Evolutionary conservation across 2,888 invertebrate species (phyloP).

Genomic region (Carpatolechia fugitivella): DNA sequence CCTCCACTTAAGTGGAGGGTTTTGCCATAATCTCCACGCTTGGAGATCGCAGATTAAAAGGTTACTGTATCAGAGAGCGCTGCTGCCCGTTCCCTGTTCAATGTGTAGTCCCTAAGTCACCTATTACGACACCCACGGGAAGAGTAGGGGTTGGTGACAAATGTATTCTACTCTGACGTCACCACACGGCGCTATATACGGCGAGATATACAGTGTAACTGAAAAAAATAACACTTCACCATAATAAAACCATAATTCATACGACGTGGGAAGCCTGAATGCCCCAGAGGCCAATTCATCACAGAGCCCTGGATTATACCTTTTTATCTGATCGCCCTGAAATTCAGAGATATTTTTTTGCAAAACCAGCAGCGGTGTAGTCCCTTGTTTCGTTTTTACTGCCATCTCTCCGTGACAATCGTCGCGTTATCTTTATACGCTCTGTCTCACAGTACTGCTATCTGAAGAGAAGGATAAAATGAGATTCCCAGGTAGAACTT

Average conservation of each 20-base stretch:
- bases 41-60: too few species aligned
- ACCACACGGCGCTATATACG: too few species aligned
- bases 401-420: conserved; percentile 1
- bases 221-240: neutral
- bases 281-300: conserved; percentile 26
- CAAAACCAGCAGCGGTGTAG: neutral
- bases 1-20: too few species aligned
- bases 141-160: too few species aligned
- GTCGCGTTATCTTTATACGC: conserved; percentile 1
- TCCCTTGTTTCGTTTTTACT: conserved; percentile 10
- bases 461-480: conserved; percentile 4
- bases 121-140: too few species aligned
- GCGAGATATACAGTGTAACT: too few species aligned
- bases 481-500: neutral
- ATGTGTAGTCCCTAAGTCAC: too few species aligned
- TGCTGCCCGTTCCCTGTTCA: too few species aligned
- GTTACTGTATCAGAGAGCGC: too few species aligned
- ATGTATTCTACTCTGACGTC: too few species aligned
- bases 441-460: conserved; percentile 1
- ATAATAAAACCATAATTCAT: conserved; percentile 24
- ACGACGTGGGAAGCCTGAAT: conserved; percentile 16
- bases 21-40: too few species aligned
- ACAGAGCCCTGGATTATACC: conserved; percentile 11
- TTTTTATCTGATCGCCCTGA: conserved; percentile 8
- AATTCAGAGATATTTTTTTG: neutral